These are phyloP conservation scores for Leptinotarsa defecta DNA, from an alignment of 1,140 invertebrate genomes.

Conservation along the genomic window DNA sequence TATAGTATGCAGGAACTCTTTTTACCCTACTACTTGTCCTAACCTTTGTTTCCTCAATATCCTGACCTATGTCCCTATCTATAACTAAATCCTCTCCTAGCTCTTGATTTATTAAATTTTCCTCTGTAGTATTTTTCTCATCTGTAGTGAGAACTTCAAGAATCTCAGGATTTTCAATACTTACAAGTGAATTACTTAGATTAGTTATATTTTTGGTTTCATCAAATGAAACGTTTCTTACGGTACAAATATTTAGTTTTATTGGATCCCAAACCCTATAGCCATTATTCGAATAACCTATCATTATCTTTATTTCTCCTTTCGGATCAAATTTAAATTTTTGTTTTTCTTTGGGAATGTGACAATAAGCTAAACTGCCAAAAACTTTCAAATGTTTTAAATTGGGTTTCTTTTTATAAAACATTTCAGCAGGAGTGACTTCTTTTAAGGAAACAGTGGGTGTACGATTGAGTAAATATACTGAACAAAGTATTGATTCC, in stretches of 20 bases:
- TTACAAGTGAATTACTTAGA: too few relatives aligned
- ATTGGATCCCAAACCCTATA: constrained; percentile 11
- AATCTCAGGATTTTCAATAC: neutral
- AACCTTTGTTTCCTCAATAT: neutral
- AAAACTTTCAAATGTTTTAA: constrained; percentile 33
- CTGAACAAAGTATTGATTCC: constrained; percentile 54
- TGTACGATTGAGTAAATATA: constrained; percentile 56
- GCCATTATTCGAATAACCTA: constrained; percentile 30
- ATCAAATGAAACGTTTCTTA: constrained; percentile 5
- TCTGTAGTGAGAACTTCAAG: neutral
- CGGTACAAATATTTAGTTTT: neutral
- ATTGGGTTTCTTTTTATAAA: constrained; percentile 36
- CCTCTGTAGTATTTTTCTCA: constrained; percentile 4
- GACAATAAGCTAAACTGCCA: neutral
- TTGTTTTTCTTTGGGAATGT: constrained; percentile 13
- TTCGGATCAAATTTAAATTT: constrained; percentile 38
- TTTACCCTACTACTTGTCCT: neutral
- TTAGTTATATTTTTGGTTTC: neutral
- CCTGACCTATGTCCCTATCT: neutral
- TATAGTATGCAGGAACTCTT: neutral
- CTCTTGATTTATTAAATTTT: constrained; percentile 3
- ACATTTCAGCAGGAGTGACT: constrained; percentile 6
- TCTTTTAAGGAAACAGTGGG: constrained; percentile 33
- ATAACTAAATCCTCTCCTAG: neutral
- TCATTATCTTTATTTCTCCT: constrained; percentile 30